Evolutionary conservation across 2,797 vertebrate species (phyloP), one percentile per base, ranked within the genome.

Genomic region (Anguilla anguilla): DNA sequence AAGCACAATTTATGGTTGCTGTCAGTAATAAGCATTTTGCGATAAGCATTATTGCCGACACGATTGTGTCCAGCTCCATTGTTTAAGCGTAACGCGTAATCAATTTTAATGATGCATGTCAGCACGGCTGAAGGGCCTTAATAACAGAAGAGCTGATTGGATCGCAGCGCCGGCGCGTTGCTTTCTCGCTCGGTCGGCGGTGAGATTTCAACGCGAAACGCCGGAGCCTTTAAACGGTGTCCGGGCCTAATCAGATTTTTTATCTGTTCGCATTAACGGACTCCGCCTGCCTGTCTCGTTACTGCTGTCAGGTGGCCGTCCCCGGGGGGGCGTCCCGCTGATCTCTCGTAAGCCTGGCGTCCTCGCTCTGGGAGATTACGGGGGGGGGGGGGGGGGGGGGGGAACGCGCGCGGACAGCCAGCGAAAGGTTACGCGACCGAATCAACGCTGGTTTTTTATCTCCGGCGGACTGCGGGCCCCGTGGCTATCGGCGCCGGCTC

Each of bases 51-150:
- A 22, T 83, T 43, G 81, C 25, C 13, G 17, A 55, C 1, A n/a
- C 51, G 35, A 46, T 61, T 64, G 53, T 67, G 79, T 79, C 57
- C 87, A 15, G 86, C 59, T 43, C 31, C 19, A 43, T 64, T 59
- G 53, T 87, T 6, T 35, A 67, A 67, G 43, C 11, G 46, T 51
- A 84, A 72, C 35, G 53, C 59, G 19, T 83, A 83, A 64, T 87
- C 55, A 82, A 64, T 39, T 83, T 83, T 87, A 84, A 87, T 84
- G 49, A 64, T 43, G 39, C 46, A 83, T 84, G 83, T 69, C 49
- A 82, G 61, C 61, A 22, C 0, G 28, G 81, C 59, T 87, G 19
- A 87, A 82, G 53, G 15, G 13, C 35, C 17, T 85, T 59, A 64
- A 85, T 64, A 6, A 28, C 10, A 13, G 19, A 25, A 39, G 46